phyloP scores from a whole-genome alignment of 2,888 invertebrate genomes.

The Drosophila neutralis region DNA sequence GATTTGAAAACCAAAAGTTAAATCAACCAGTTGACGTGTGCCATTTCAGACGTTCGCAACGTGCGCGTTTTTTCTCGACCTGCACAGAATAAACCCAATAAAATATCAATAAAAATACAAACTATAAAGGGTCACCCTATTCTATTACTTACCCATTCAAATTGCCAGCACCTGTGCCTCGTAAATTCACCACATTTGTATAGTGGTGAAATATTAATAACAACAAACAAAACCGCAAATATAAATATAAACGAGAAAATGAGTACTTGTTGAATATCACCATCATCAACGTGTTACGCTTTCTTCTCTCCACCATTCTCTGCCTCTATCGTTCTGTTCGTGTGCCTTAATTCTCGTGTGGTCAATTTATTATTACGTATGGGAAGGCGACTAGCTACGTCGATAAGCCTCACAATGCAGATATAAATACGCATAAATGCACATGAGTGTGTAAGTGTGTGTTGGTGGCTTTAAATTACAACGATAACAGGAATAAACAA shows the following conservation, averaged over 20 bases:
- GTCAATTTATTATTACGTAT: constrained; percentile 26
- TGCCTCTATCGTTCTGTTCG: constrained; percentile 1
- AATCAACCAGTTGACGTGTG: constrained; percentile 69
- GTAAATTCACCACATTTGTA: constrained; percentile 51
- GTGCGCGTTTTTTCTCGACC: constrained; percentile 17
- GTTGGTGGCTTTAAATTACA: constrained; percentile 6
- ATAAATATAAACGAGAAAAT: constrained; percentile 35
- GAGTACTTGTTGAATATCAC: constrained; percentile 65
- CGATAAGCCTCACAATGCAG: background rate
- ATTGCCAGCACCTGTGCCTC: constrained; percentile 35
- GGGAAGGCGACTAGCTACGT: constrained; percentile 27
- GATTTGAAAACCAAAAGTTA: constrained; percentile 40
- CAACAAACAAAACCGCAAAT: constrained; percentile 36
- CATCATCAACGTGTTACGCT: constrained; percentile 26
- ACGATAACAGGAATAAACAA: constrained; percentile 2
- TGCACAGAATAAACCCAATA: background rate
- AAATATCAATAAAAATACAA: background rate
- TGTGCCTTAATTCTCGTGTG: constrained; percentile 13
- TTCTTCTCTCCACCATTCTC: constrained; percentile 4
- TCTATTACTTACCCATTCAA: background rate
- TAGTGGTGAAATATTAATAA: constrained; percentile 41
- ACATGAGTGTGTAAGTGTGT: background rate
- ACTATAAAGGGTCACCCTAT: constrained; percentile 5
- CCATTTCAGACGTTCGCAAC: constrained; percentile 59
- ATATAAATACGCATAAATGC: background rate